A percentile compares a stretch with the other conserved stretches of the same genome.
Conservation (phyloP, 2,113 vertebrate species). For the Indri indri region DNA sequence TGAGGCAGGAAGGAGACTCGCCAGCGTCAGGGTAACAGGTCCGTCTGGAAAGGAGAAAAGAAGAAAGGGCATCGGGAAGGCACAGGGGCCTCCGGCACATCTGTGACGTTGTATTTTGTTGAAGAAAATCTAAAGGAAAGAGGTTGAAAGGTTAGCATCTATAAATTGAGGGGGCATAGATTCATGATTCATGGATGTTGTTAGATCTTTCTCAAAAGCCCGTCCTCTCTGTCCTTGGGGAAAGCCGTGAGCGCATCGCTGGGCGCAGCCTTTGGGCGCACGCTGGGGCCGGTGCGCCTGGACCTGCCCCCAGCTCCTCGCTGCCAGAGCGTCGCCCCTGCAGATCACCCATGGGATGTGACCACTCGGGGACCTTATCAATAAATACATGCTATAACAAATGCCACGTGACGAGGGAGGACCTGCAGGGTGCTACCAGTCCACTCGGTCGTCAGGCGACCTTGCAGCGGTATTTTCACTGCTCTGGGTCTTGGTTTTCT, state of each 20-base stretch:
- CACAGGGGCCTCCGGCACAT: not conserved
- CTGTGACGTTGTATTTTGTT: not conserved
- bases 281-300: too few species aligned
- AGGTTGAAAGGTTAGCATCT: too few species aligned
- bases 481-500: not conserved
- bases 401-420: too few species aligned
- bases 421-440: too few species aligned
- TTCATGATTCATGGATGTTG: accelerated
- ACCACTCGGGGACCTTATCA: too few species aligned
- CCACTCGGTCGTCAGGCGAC: too few species aligned
- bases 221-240: not conserved
- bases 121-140: not conserved
- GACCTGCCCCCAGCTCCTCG: too few species aligned
- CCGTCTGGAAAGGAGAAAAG: not conserved
- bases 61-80: accelerated
- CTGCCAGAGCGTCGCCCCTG: too few species aligned
- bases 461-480: not conserved
- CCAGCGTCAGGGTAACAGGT: not conserved
- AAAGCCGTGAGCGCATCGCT: not conserved
- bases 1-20: not conserved
- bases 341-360: too few species aligned
- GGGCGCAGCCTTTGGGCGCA: too few species aligned
- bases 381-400: too few species aligned
- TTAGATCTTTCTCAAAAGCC: not conserved
- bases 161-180: too few species aligned